Evolutionary conservation across 53 echinoderm and acorn worm genomes (phyloP), one percentile per base, ranked within the genome.

Genomic region (Echinarachnius parma): DNA sequence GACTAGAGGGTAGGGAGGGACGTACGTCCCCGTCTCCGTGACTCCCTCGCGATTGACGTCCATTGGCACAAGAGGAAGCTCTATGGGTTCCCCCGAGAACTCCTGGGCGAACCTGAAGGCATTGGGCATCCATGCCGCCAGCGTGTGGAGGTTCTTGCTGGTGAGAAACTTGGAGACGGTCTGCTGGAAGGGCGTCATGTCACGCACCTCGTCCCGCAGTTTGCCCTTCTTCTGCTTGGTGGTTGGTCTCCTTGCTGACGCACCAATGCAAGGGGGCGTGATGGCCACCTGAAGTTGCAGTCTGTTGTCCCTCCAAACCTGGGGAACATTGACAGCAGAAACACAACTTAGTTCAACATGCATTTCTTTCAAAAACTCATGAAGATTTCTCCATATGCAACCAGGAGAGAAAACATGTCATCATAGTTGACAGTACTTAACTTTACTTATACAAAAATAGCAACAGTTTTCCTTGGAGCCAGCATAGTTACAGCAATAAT

Each of bases 21-120:
- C 54, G 60, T 92, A 92, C 2, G 98, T 84, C 3, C 98, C 98
- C 2, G 92, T 88, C 9, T 79, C 80, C 9, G 82, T 39, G 5
- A 82, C 79, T 7, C 89, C 77, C 53, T 90, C 82, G 9, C 68
- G 71, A 22, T 39, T 48, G 28, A 52, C 48, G 23, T 84, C 84
- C n/a, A 36, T 37, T 0, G 80, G 34, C 11, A 44, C 55, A 21
- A 70, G 42, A 19, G 19, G 54, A 16, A 72, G 44, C 9, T 69
- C 59, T 1, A 83, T 39, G 9, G 86, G 48, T n/a, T 70, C 66
- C 10, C 92, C 92, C 9, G 86, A 59, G 50, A 80, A 62, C 16
- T 69, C 70, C 46, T 82, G 54, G 4, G 83, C 53, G 5, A 71
- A 86, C 29, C 75, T 74, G 45, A 80, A 92, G 31, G 80, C 62